Percentiles rank a stretch among this genome's conserved stretches.
These are phyloP conservation scores for Chaetorhynchus papuensis DNA, from an alignment of 2,113 vertebrate species.

Conservation along the genomic window DNA sequence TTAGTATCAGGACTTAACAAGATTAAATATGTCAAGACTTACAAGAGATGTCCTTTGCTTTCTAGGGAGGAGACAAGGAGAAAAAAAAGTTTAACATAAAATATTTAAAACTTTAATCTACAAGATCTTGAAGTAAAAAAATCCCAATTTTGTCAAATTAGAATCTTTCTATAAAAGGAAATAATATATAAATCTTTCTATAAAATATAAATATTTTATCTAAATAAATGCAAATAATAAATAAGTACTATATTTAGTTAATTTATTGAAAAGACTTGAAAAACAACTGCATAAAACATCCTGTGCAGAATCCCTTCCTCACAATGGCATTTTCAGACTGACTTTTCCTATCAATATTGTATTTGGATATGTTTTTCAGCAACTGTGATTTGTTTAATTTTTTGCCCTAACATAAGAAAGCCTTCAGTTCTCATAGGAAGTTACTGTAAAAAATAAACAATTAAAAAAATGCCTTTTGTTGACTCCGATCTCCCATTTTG, in stretches of 20 bases:
- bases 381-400: not conserved
- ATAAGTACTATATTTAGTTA: not conserved
- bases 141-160: not conserved
- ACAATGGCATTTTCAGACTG: not conserved
- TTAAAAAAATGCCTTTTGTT: not conserved
- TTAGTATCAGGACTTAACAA: not conserved
- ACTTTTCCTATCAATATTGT: not conserved
- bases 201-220: not conserved
- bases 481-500: not conserved
- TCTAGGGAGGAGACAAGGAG: not conserved
- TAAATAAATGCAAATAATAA: not conserved
- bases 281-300: not conserved
- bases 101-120: not conserved
- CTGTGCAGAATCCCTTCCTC: not conserved
- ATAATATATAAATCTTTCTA: too few species aligned
- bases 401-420: not conserved
- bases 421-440: not conserved
- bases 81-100: not conserved
- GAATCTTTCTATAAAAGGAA: not conserved
- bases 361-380: not conserved
- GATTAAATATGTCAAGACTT: not conserved
- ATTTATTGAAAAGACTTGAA: not conserved
- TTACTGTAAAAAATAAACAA: not conserved
- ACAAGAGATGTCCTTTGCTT: not conserved
- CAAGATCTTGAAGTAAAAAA: not conserved